Evolutionary conservation across 2,113 vertebrate genomes (phyloP).

Genomic region (Aphyosemion australe): DNA sequence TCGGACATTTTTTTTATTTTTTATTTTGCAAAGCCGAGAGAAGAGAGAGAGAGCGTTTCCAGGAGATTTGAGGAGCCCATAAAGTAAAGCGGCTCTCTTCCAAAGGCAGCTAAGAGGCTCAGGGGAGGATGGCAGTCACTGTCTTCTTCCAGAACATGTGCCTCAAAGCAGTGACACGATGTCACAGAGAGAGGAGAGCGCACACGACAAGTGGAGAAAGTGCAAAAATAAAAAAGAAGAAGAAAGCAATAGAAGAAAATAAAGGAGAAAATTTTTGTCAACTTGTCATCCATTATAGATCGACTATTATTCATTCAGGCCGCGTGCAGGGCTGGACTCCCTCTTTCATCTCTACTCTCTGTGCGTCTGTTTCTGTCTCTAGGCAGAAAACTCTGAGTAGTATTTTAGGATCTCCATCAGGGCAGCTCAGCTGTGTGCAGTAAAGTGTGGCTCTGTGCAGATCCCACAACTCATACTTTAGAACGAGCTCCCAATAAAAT

Average conservation of each 20-base stretch:
- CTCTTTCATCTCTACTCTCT: constrained; percentile 47
- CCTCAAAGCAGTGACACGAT: constrained; percentile 69
- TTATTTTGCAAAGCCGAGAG: constrained; percentile 34
- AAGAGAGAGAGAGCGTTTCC: constrained; percentile 46
- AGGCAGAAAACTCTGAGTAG: constrained; percentile 61
- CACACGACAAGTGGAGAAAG: constrained; percentile 20
- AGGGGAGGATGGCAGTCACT: constrained; percentile 62
- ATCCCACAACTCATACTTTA: constrained; percentile 7
- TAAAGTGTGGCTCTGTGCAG: constrained; percentile 19
- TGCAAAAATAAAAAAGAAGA: neutral
- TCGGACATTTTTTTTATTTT: constrained; percentile 40
- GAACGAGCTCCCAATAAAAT: neutral
- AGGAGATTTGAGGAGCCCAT: constrained; percentile 61
- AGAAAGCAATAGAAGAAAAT: constrained; percentile 5
- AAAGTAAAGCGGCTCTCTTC: constrained; percentile 62
- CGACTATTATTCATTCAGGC: constrained; percentile 66
- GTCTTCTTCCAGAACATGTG: constrained; percentile 65
- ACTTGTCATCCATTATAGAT: constrained; percentile 74
- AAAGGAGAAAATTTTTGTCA: constrained; percentile 58
- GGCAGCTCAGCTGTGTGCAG: constrained; percentile 21
- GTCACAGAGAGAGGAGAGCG: constrained; percentile 50
- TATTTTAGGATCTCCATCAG: constrained; percentile 62
- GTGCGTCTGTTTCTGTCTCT: constrained; percentile 52
- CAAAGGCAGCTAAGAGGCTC: constrained; percentile 70
- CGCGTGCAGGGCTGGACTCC: constrained; percentile 26